A percentile compares a stretch with the other conserved stretches of the same genome.
phyloP scores from a whole-genome alignment of 2,888 invertebrate species.

The Scaptomyza parva region DNA sequence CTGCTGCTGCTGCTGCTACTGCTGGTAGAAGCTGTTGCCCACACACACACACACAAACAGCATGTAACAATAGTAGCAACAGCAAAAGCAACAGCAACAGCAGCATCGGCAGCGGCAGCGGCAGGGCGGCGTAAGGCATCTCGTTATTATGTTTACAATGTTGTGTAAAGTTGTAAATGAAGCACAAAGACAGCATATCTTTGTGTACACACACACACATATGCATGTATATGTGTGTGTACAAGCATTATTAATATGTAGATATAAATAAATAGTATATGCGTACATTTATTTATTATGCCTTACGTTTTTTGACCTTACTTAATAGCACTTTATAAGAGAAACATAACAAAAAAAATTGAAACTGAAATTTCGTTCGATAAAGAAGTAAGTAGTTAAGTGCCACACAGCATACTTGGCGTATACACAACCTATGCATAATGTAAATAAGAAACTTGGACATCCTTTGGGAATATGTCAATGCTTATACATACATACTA shows the following conservation, averaged over 20 bases:
- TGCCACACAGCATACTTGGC: neutral
- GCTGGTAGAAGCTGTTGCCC: neutral
- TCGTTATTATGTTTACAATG: constrained; percentile 70
- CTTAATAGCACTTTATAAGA: neutral
- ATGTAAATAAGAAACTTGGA: neutral
- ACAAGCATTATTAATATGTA: neutral
- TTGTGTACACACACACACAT: constrained; percentile 7
- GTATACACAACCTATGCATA: neutral
- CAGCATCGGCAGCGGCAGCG: constrained; percentile 16
- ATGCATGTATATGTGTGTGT: neutral
- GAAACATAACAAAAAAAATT: neutral
- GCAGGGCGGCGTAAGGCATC: constrained; percentile 39
- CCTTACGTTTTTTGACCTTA: constrained; percentile 1
- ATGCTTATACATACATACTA: neutral
- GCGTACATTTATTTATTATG: neutral
- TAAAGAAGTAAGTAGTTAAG: neutral
- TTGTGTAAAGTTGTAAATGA: constrained; percentile 68
- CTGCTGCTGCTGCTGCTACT: neutral
- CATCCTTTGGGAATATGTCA: neutral
- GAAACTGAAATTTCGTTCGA: neutral
- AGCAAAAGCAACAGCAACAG: constrained; percentile 21
- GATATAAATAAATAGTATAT: neutral
- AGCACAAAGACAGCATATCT: constrained; percentile 64
- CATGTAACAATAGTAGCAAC: constrained; percentile 33
- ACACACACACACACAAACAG: constrained; percentile 3